Conservation (phyloP, 2,888 invertebrate genomes). For the Yponomeuta evonymella region DNA sequence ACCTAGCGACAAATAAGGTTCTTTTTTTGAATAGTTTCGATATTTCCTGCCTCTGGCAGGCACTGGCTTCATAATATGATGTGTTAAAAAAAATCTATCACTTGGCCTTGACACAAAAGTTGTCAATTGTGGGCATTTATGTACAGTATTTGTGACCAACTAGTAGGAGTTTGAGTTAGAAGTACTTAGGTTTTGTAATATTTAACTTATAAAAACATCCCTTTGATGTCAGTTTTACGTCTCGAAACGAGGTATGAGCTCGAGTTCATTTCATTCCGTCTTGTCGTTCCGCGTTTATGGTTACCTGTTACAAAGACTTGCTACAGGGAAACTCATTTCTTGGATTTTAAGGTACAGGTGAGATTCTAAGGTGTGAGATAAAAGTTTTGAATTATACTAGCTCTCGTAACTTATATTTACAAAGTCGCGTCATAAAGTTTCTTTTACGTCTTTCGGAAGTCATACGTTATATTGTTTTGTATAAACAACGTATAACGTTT, state of each 20-base stretch:
- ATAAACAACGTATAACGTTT: too few relatives aligned
- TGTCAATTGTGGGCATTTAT: too few relatives aligned
- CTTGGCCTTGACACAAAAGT: too few relatives aligned
- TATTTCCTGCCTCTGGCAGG: too few relatives aligned
- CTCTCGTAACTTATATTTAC: background rate
- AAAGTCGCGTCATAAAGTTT: background rate
- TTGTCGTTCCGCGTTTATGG: background rate
- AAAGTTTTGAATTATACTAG: background rate
- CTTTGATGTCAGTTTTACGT: conserved; percentile 7
- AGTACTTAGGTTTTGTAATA: background rate
- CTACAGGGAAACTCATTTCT: background rate
- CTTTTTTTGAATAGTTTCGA: too few relatives aligned
- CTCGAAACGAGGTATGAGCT: background rate
- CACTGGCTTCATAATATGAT: too few relatives aligned
- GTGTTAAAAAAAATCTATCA: too few relatives aligned
- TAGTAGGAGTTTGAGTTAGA: background rate
- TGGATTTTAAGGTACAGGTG: background rate
- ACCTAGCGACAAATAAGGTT: too few relatives aligned
- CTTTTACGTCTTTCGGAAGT: too few relatives aligned
- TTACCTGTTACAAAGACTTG: conserved; percentile 3
- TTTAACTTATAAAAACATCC: conserved; percentile 5
- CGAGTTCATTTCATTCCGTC: conserved; percentile 5
- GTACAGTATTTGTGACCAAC: background rate
- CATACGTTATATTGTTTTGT: too few relatives aligned
- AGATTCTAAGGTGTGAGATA: background rate